Base-by-base conservation (phyloP, 2,113 vertebrate species). In the Ceuthmochares aereus region DNA sequence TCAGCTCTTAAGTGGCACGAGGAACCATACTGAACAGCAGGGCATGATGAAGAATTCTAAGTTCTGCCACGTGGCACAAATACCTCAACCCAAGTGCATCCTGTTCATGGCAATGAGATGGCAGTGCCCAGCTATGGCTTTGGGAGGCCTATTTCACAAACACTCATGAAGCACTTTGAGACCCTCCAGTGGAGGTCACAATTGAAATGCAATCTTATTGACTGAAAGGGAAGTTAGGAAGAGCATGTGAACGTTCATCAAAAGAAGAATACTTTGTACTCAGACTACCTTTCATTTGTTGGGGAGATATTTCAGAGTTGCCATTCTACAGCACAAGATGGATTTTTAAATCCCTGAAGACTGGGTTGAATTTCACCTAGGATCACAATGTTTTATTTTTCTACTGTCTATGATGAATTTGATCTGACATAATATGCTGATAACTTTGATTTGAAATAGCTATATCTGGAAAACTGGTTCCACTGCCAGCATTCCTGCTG, bases 21-120 rank as follows among this genome's bases (percentile, higher is more conserved):
- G 42, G 0, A 1, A 58, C 43, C 0, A 0, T 3, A 6, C 42
- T 1, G 42, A 69, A 10, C 14, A 5, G 25, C 2, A 32, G 69
- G 51, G 55, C 52, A 18, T 0, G 1, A 43, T 1, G 21, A 42
- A 13, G 18, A 60, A 26, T 1, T n/a, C 40, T 30, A 1, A 6
- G 3, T 4, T 34, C 37, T 9, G 34, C 25, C 5, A 9, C 59
- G 4, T 8, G 6, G 6, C 55, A 11, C 26, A 2, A 9, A 54
- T 6, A n/a, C 14, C 2, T 2, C 32, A 30, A 2, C 0, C 14
- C 56, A 5, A 2, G 1, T 4, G 15, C 37, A 9, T 4, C 52
- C 32, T 3, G 2, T 3, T 47, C 14, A 1, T 0, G 15, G 68
- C 68, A 73, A 10, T 0, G 19, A 22, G 64, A 7, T 2, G 60